These are phyloP conservation scores for Anguilla japonica DNA, from an alignment of 2,113 vertebrate genomes.

Conservation along the genomic window DNA sequence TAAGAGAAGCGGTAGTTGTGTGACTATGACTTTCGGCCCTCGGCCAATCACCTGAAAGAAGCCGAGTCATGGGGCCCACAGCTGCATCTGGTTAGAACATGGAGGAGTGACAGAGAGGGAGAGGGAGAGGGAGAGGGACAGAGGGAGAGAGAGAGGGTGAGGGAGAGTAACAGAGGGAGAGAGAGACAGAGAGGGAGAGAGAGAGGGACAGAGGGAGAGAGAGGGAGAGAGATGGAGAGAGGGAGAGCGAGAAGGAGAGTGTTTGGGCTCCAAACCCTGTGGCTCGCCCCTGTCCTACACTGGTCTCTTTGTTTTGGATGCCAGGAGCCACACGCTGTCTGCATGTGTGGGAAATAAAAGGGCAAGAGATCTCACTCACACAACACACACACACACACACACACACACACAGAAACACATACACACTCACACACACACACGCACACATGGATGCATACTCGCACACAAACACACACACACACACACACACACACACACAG, in stretches of 20 bases:
- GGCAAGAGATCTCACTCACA: conserved; percentile 12
- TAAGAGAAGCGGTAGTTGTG: not conserved
- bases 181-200: not conserved
- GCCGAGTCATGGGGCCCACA: conserved; percentile 52
- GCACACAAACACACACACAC: too few relatives aligned
- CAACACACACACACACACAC: too few relatives aligned
- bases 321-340: conserved; percentile 50
- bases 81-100: conserved; percentile 66
- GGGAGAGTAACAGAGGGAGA: not conserved
- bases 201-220: not conserved
- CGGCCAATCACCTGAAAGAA: conserved; percentile 43
- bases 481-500: not conserved
- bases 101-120: conserved; percentile 39
- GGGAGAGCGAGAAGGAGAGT: conserved; percentile 28
- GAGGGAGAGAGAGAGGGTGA: too few relatives aligned
- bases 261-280: conserved; percentile 47
- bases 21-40: conserved; percentile 34
- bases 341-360: conserved; percentile 41
- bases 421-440: conserved; percentile 7
- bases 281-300: conserved; percentile 52
- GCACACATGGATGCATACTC: not conserved
- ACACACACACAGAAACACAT: not conserved
- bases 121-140: too few relatives aligned
- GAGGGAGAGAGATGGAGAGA: not conserved
- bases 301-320: conserved; percentile 59